Percentiles rank a stretch among this genome's conserved stretches.
phyloP scores from a whole-genome alignment of 2,797 vertebrate genomes.

The Choloepus didactylus region DNA sequence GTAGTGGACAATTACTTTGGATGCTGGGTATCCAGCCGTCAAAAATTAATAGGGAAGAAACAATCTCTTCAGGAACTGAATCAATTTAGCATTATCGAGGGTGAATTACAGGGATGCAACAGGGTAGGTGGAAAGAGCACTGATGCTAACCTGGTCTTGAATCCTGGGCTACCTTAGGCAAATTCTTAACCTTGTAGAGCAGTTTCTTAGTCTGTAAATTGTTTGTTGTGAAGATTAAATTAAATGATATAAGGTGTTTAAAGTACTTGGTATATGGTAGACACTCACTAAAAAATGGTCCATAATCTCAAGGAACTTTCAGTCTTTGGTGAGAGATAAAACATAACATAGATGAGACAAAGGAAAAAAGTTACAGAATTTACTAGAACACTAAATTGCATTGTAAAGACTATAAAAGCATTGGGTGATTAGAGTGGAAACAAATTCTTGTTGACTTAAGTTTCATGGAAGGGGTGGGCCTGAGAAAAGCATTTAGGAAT shows the following conservation, averaged over 20 bases:
- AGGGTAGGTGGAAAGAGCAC: conserved; percentile 33
- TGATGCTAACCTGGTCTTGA: conserved; percentile 46
- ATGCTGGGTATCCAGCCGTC: conserved; percentile 39
- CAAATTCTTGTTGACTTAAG: conserved; percentile 14
- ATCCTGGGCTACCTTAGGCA: conserved; percentile 13
- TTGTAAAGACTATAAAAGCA: conserved; percentile 38
- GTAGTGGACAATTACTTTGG: conserved; percentile 34
- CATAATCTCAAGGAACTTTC: conserved; percentile 47
- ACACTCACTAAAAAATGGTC: conserved; percentile 54
- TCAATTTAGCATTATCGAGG: conserved; percentile 32
- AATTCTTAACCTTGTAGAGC: conserved; percentile 47
- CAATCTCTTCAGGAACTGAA: conserved; percentile 17
- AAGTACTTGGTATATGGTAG: neutral
- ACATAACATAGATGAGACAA: conserved; percentile 43
- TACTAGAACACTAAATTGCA: conserved; percentile 47
- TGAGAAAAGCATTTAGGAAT: conserved; percentile 48
- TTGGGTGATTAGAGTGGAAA: conserved; percentile 38
- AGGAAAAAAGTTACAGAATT: conserved; percentile 55
- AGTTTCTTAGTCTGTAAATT: conserved; percentile 68
- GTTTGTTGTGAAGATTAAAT: conserved; percentile 1
- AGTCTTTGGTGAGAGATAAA: conserved; percentile 36
- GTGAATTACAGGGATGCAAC: neutral
- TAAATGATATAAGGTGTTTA: conserved; percentile 52
- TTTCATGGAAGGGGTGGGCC: conserved; percentile 12
- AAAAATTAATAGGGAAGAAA: conserved; percentile 57